These are phyloP conservation scores for Carlito syrichta DNA, from an alignment of 2,113 vertebrate species.

Conservation along the genomic window DNA sequence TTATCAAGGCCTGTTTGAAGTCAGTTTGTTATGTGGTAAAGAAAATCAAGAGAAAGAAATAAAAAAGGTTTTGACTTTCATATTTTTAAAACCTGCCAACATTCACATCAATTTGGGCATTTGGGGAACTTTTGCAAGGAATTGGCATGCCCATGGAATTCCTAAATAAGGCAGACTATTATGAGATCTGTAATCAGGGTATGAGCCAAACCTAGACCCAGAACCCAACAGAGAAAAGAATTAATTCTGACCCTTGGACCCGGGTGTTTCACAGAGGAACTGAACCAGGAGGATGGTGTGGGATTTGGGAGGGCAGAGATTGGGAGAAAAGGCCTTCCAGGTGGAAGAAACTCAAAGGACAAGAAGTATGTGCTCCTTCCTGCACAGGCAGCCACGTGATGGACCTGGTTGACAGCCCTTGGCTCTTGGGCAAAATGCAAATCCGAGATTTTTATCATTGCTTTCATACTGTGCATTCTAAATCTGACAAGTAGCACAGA, in stretches of 20 bases:
- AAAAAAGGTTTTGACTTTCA: not conserved
- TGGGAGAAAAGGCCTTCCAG: not conserved
- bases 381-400: rapidly evolving
- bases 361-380: rapidly evolving
- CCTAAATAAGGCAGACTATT: not conserved
- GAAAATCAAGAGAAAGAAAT: not conserved
- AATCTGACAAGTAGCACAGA: not conserved
- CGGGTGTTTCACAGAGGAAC: not conserved
- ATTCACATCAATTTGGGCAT: not conserved
- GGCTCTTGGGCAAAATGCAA: not conserved
- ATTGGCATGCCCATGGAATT: not conserved
- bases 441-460: not conserved
- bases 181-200: rapidly evolving
- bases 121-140: not conserved
- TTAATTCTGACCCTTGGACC: not conserved
- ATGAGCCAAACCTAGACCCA: not conserved
- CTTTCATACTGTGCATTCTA: not conserved
- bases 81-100: not conserved
- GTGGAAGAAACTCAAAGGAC: not conserved
- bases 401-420: not conserved
- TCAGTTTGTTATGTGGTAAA: not conserved
- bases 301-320: not conserved
- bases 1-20: not conserved
- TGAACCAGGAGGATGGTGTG: rapidly evolving
- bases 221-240: not conserved